Evolutionary conservation across 2,113 vertebrate species (phyloP).

Genomic region (Chauna torquata): DNA sequence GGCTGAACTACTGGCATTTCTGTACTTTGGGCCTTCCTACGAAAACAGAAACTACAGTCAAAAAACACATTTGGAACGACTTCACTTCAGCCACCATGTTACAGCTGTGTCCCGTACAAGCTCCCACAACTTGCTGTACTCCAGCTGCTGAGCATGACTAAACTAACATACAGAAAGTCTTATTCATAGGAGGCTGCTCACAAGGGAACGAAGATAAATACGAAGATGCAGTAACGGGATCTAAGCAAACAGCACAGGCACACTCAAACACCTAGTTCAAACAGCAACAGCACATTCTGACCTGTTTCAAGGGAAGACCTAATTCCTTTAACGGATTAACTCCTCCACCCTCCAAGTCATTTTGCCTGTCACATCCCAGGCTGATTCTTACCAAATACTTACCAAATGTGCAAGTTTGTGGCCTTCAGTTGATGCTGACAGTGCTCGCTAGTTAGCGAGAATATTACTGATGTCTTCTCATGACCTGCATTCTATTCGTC

Average conservation of each 20-base stretch:
- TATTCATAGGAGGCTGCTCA: constrained; percentile 25
- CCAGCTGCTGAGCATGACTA: constrained; percentile 18
- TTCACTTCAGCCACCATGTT: constrained; percentile 22
- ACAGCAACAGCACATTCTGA: constrained; percentile 44
- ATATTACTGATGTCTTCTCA: background rate
- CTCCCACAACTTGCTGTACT: constrained; percentile 4
- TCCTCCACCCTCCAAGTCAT: constrained; percentile 3
- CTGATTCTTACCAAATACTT: background rate
- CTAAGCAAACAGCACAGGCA: constrained; percentile 55
- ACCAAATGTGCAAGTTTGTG: background rate
- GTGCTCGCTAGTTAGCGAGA: background rate
- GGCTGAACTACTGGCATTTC: background rate
- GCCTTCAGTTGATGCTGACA: background rate
- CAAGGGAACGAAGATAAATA: constrained; percentile 29
- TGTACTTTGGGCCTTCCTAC: background rate
- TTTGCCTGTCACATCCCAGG: background rate
- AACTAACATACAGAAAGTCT: background rate
- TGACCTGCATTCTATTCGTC: background rate
- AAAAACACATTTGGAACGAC: background rate
- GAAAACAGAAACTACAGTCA: background rate
- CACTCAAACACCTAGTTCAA: constrained; percentile 39
- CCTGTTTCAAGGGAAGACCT: constrained; percentile 48
- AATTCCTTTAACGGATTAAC: constrained; percentile 55
- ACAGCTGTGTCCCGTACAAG: background rate
- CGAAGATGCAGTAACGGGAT: constrained; percentile 23